These are phyloP conservation scores for Lydus trimaculatus DNA, from an alignment of 2,888 invertebrate genomes.

Conservation along the genomic window DNA sequence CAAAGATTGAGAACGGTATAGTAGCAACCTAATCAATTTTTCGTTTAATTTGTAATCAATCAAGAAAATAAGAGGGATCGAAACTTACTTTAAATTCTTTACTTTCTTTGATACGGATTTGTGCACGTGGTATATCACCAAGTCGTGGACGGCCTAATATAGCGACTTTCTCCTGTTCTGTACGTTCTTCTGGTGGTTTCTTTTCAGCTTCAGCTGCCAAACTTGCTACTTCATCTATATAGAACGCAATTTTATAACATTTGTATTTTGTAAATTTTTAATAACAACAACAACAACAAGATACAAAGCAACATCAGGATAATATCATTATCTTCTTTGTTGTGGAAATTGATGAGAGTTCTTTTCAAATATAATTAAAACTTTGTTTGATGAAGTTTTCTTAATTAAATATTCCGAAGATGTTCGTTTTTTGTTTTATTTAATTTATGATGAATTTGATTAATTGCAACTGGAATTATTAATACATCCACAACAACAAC, in stretches of 20 bases:
- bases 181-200: constrained; percentile 72
- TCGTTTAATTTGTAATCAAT: not conserved
- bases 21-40: no score
- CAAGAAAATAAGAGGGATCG: no score
- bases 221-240: constrained; percentile 68
- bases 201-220: constrained; percentile 70
- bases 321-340: not conserved
- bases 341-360: not conserved
- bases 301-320: not conserved
- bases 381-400: no score
- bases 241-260: no score
- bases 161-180: constrained; percentile 85
- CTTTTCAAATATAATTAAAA: not conserved
- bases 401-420: no score
- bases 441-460: not conserved
- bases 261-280: no score
- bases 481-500: not conserved
- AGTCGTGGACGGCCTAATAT: constrained; percentile 90
- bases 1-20: constrained; percentile 26
- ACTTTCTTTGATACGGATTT: constrained; percentile 95
- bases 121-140: constrained; percentile 85
- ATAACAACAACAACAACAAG: not conserved
- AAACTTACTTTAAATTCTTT: constrained; percentile 94
- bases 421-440: not conserved
- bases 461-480: not conserved